A percentile compares a stretch with the other conserved stretches of the same genome.
phyloP scores from a whole-genome alignment of 2,113 vertebrate genomes.

The Eptesicus fuscus region DNA sequence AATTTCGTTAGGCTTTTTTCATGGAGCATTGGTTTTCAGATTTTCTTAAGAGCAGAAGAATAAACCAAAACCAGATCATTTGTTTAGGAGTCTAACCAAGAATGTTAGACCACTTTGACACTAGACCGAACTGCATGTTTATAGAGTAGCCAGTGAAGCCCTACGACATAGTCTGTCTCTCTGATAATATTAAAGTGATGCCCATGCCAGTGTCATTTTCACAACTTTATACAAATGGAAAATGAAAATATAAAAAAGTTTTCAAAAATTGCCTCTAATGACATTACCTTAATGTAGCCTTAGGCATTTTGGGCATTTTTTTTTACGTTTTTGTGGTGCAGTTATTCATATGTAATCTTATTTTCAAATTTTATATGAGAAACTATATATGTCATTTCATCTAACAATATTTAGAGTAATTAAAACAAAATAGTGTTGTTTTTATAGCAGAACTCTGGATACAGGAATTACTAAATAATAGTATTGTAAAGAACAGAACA shows the following conservation, averaged over 20 bases:
- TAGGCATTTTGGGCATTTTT: neutral
- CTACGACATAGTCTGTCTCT: neutral
- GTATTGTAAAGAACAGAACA: neutral
- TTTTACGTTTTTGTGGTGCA: neutral
- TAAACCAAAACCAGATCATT: neutral
- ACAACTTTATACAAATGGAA: neutral
- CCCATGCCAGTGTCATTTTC: neutral
- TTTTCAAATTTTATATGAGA: neutral
- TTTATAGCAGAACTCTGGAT: neutral
- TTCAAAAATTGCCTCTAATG: neutral
- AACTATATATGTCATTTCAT: neutral
- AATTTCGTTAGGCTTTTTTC: neutral
- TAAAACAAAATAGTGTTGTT: neutral
- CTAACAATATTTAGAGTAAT: neutral
- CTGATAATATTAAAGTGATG: neutral
- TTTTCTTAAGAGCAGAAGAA: neutral
- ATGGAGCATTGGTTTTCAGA: neutral
- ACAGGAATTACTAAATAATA: neutral
- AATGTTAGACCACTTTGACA: neutral
- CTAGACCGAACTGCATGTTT: neutral
- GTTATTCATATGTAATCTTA: neutral
- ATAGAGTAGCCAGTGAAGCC: neutral
- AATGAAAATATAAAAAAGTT: neutral
- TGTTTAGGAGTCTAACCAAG: neutral
- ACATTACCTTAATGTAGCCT: neutral